These are phyloP conservation scores for Pogonophryne albipinna DNA, from an alignment of 2,797 vertebrate genomes.

Conservation along the genomic window DNA sequence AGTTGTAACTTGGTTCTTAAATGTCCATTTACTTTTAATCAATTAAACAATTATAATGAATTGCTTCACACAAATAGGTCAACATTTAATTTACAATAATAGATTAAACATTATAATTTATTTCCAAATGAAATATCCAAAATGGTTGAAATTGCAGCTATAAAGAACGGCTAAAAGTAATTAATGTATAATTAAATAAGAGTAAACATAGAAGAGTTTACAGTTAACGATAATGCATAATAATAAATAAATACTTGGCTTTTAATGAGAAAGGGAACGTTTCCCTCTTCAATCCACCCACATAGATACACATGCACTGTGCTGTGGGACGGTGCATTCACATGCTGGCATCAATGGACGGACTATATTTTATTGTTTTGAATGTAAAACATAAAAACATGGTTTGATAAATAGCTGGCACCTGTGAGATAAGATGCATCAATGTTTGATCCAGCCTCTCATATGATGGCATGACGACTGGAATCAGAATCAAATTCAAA, in stretches of 20 bases:
- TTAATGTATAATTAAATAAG: no score
- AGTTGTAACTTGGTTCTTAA: not conserved
- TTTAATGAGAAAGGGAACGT: no score
- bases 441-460: not conserved
- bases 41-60: not conserved
- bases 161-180: no score
- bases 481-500: not conserved
- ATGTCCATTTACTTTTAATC: not conserved
- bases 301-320: no score
- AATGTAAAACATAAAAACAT: not conserved
- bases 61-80: not conserved
- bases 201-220: not conserved
- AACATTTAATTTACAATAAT: not conserved
- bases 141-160: not conserved
- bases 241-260: not conserved
- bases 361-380: not conserved
- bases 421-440: not conserved
- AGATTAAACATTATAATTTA: not conserved
- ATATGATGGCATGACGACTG: not conserved
- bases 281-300: no score
- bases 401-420: not conserved
- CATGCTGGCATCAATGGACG: not conserved
- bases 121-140: not conserved
- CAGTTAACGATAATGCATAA: not conserved
- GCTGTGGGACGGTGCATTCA: not conserved